Evolutionary conservation across 1,140 invertebrate genomes (phyloP).

Genomic region (Ceratoteleas bidentatus): DNA sequence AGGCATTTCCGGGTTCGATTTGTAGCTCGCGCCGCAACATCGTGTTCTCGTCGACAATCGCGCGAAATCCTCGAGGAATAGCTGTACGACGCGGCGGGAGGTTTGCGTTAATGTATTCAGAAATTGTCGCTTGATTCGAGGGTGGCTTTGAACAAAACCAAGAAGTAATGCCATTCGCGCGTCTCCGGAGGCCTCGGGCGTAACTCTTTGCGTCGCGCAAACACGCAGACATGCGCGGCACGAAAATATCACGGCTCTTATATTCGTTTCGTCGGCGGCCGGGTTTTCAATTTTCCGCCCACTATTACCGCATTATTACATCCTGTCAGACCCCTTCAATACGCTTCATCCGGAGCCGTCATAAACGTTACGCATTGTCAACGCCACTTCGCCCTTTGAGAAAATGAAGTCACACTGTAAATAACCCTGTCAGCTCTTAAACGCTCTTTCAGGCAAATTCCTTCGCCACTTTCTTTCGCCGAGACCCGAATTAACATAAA

Average conservation of each 20-base stretch:
- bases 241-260: constrained; percentile 35
- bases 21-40: too few species aligned
- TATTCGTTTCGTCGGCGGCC: constrained; percentile 26
- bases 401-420: constrained; percentile 30
- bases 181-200: constrained; percentile 18
- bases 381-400: background rate
- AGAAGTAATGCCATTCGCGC: too few species aligned
- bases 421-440: constrained; percentile 25
- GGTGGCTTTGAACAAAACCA: too few species aligned
- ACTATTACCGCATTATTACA: constrained; percentile 49
- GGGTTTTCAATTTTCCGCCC: constrained; percentile 46
- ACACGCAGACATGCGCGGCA: background rate
- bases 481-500: too few species aligned
- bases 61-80: too few species aligned
- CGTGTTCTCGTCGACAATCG: too few species aligned
- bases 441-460: too few species aligned
- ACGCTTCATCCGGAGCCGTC: background rate
- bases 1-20: too few species aligned
- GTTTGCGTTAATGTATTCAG: too few species aligned
- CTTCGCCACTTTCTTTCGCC: too few species aligned
- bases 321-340: constrained; percentile 38
- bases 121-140: too few species aligned
- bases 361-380: constrained; percentile 34
- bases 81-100: too few species aligned
- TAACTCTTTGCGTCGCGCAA: constrained; percentile 10